Evolutionary conservation across 2,888 invertebrate genomes (phyloP), one percentile per base, ranked within the genome.

Genomic region (Platypus cylindrus): DNA sequence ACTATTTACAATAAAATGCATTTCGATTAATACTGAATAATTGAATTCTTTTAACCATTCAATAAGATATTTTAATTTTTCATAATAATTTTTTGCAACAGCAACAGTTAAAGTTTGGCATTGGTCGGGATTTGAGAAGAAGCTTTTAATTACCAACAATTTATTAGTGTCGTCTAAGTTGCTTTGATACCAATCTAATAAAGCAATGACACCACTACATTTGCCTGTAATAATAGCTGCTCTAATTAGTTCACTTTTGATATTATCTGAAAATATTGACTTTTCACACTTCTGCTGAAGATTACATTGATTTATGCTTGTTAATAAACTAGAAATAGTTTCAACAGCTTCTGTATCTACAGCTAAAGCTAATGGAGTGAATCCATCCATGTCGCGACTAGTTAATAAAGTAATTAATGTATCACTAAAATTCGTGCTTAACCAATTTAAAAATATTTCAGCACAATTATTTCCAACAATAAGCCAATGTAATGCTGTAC

Each of bases 401-500:
- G 3, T 12, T 13, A 27, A 9, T 14, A 27, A 9, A 3, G 3
- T 14, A 5, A 14, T 13, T 3, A 27, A 14, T 4, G 3, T 27
- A 9, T 27, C 27, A 4, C 14, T 15, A 11, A 27, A 4, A 4
- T 27, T 14, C n/a, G n/a, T n/a, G 5, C 15, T 27, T 4, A 27
- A 8, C 14, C 27, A 27, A 14, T 13, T 5, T 4, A 27, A 5
- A 27, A 27, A 27, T 4, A 14, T 14, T 7, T 27, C 5, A 12
- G 15, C 9, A 5, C 3, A 12, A 11, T 16, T 3, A 4, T 14
- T 12, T 4, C 4, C 15, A 27, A 13, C 13, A 5, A 16, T 5
- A 4, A 27, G 14, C 13, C 4, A 27, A 27, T 27, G 27, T 14
- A 27, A 14, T 5, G 27, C 27, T 14, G 27, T 27, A 5, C 27